Percentiles rank a stretch among this genome's conserved stretches.
These are phyloP conservation scores for Telmatochromis sp. DNA, from an alignment of 2,113 vertebrate species.

Conservation along the genomic window DNA sequence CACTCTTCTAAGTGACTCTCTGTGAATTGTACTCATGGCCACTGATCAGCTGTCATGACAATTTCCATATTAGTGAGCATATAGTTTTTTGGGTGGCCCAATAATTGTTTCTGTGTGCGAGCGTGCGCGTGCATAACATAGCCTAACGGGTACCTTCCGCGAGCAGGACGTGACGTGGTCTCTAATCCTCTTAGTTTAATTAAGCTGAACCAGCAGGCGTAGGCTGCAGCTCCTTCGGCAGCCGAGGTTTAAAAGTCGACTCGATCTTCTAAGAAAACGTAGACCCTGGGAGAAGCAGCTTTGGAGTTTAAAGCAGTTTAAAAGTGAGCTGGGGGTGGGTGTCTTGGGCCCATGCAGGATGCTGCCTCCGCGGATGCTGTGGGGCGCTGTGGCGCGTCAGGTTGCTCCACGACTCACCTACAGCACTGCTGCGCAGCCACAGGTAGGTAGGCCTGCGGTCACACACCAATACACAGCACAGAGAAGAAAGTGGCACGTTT, in stretches of 20 bases:
- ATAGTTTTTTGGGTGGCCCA: neutral
- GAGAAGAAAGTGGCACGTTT: neutral
- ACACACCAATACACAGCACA: neutral
- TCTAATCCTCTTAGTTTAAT: constrained; percentile 42
- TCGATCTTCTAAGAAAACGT: neutral
- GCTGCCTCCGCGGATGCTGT: constrained; percentile 25
- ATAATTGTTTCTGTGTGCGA: neutral
- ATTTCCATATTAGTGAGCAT: neutral
- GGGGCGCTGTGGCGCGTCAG: neutral
- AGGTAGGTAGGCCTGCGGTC: constrained; percentile 46
- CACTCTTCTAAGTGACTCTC: neutral
- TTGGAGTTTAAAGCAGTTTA: neutral
- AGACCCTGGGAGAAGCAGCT: neutral
- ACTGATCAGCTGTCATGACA: neutral
- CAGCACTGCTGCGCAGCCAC: constrained; percentile 38
- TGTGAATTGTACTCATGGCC: neutral
- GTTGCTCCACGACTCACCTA: constrained; percentile 6
- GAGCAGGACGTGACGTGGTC: neutral
- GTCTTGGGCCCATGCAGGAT: constrained; percentile 14
- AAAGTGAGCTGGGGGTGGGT: neutral
- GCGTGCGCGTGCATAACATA: neutral
- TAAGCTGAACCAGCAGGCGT: neutral
- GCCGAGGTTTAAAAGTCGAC: neutral
- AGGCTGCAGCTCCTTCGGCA: neutral
- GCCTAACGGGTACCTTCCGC: neutral